Conservation (phyloP, 2,113 vertebrate genomes). For the Phrynosoma platyrhinos region DNA sequence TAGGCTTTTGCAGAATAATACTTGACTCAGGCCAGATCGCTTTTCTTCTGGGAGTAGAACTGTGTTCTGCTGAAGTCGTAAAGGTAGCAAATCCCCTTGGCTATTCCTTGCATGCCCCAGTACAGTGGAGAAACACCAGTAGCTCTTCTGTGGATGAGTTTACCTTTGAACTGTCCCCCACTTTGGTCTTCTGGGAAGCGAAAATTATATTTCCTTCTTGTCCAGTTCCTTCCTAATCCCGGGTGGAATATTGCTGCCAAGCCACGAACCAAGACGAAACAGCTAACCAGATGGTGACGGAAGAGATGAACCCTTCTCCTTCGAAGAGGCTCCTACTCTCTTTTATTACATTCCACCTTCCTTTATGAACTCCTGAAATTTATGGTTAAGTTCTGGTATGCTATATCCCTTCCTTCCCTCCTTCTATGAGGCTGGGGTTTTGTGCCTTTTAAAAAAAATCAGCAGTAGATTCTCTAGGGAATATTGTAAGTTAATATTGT, state of each 20-base stretch:
- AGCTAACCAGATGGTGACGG: constrained; percentile 35
- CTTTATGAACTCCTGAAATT: constrained; percentile 50
- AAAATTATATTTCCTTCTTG: constrained; percentile 20
- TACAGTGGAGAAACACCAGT: constrained; percentile 4
- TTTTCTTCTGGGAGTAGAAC: background rate
- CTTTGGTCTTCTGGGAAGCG: constrained; percentile 22
- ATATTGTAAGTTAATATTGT: background rate
- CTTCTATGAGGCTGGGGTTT: background rate
- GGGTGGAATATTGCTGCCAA: background rate
- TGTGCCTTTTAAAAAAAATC: background rate
- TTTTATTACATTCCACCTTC: constrained; percentile 25
- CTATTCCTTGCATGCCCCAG: background rate
- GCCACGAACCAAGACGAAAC: constrained; percentile 2
- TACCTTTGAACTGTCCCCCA: constrained; percentile 42
- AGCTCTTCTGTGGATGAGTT: constrained; percentile 45
- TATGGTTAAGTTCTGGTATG: constrained; percentile 9
- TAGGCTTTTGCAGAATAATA: background rate
- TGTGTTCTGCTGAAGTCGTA: constrained; percentile 25
- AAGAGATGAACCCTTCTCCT: constrained; percentile 12
- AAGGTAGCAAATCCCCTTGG: background rate
- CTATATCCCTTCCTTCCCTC: background rate
- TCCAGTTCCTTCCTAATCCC: constrained; percentile 32
- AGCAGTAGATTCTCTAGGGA: background rate
- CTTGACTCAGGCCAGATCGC: background rate
- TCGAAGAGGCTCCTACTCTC: background rate